A percentile compares a stretch with the other conserved stretches of the same genome.
Evolutionary conservation across 2,113 vertebrate genomes (phyloP).

Genomic region (Sisor rabdophorus): DNA sequence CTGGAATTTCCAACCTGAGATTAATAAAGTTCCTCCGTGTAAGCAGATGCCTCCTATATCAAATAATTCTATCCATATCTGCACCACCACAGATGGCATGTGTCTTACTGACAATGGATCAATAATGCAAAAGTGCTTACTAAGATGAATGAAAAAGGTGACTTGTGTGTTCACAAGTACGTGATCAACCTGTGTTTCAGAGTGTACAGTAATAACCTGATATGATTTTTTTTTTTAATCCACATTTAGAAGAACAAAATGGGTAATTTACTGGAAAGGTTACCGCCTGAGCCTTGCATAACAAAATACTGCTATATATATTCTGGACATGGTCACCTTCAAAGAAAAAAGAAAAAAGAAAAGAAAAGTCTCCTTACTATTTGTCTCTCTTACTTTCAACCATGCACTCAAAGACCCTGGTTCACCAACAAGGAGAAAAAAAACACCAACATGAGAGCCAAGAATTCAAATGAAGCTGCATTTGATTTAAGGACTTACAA

Average conservation of each 20-base stretch:
- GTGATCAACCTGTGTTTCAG: no score
- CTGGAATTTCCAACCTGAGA: neutral
- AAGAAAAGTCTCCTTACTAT: neutral
- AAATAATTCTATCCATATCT: neutral
- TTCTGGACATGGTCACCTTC: neutral
- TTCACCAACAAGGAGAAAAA: neutral
- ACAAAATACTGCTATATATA: neutral
- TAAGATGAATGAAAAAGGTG: neutral
- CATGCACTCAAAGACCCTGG: neutral
- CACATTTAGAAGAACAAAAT: no score
- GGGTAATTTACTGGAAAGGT: no score
- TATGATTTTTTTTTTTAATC: no score
- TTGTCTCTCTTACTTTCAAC: neutral
- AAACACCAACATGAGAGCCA: neutral
- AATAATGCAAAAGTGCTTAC: neutral
- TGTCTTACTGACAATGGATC: neutral
- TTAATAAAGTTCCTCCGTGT: neutral
- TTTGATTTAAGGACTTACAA: neutral
- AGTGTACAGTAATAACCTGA: no score
- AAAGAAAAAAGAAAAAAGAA: neutral
- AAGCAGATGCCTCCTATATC: neutral
- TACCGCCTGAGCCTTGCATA: neutral
- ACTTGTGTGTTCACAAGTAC: no score
- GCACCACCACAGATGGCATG: neutral
- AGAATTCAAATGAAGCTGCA: neutral